phyloP scores from a whole-genome alignment of 2,113 vertebrate species.

The Rhagologus leucostigma region DNA sequence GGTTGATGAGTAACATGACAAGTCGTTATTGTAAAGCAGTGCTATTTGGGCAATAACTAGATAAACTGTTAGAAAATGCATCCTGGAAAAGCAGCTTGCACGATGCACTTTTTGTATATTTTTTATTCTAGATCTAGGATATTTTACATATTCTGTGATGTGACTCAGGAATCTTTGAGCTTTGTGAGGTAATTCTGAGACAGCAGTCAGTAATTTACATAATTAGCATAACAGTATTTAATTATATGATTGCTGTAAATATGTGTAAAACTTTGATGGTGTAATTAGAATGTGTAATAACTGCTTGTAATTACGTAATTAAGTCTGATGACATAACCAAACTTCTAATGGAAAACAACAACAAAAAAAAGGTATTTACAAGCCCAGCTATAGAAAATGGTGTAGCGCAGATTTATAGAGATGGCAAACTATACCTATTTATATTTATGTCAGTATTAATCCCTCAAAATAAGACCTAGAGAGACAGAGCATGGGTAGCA shows the following conservation, averaged over 20 bases:
- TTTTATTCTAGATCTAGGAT: background rate
- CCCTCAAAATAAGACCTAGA: background rate
- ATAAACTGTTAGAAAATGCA: background rate
- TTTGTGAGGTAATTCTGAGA: constrained; percentile 20
- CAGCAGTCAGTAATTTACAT: constrained; percentile 46
- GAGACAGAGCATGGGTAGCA: background rate
- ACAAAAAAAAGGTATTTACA: background rate
- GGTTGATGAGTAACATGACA: background rate
- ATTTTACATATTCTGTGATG: background rate
- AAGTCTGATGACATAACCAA: constrained; percentile 17
- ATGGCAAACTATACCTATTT: background rate
- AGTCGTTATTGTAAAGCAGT: background rate
- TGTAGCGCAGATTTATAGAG: background rate
- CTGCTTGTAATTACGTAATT: constrained; percentile 51
- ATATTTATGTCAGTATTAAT: background rate
- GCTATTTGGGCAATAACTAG: background rate
- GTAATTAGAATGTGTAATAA: constrained; percentile 50
- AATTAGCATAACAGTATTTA: constrained; percentile 59
- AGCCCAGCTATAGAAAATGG: background rate
- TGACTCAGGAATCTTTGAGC: background rate
- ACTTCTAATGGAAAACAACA: background rate
- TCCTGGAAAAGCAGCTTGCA: background rate
- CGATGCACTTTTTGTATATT: background rate
- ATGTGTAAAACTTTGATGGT: constrained; percentile 30
- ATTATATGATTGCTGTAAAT: constrained; percentile 60